Conservation (phyloP, 2,113 vertebrate species). For the Pseudorhombus dupliciocellatus region DNA sequence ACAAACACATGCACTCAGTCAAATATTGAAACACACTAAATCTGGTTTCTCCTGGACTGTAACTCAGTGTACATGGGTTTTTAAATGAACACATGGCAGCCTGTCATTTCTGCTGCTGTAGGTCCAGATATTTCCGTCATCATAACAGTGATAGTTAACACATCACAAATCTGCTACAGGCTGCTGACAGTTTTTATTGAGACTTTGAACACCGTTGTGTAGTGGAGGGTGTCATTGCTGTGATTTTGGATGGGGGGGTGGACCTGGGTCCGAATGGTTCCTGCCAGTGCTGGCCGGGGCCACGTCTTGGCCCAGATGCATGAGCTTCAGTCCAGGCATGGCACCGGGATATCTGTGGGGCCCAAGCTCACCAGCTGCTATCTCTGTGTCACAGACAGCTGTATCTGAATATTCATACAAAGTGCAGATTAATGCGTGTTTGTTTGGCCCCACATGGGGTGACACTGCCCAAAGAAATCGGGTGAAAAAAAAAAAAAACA, state of each 20-base stretch:
- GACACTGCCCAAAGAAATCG: conserved; percentile 20
- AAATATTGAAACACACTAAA: neutral
- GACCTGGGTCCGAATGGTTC: conserved; percentile 24
- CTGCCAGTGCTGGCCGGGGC: conserved; percentile 42
- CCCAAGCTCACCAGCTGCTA: conserved; percentile 74
- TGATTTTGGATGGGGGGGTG: conserved; percentile 50
- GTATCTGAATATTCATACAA: conserved; percentile 81
- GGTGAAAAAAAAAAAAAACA: conserved; percentile 12
- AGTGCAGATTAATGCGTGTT: conserved; percentile 72
- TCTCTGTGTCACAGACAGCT: conserved; percentile 77
- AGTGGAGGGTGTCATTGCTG: conserved; percentile 31
- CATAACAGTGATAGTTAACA: conserved; percentile 21
- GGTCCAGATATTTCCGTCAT: conserved; percentile 7
- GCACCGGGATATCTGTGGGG: conserved; percentile 68
- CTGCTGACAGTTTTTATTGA: conserved; percentile 26
- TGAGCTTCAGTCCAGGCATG: conserved; percentile 71
- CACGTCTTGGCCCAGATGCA: conserved; percentile 66
- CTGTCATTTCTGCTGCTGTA: neutral
- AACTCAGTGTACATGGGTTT: neutral
- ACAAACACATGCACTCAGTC: neutral
- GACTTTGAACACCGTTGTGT: conserved; percentile 42
- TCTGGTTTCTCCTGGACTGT: neutral
- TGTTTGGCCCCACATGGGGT: conserved; percentile 61
- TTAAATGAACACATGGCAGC: neutral
- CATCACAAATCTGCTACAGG: conserved; percentile 21